Evolutionary conservation across 2,113 vertebrate genomes (phyloP), one percentile per base, ranked within the genome.

Genomic region (Vimba vimba): DNA sequence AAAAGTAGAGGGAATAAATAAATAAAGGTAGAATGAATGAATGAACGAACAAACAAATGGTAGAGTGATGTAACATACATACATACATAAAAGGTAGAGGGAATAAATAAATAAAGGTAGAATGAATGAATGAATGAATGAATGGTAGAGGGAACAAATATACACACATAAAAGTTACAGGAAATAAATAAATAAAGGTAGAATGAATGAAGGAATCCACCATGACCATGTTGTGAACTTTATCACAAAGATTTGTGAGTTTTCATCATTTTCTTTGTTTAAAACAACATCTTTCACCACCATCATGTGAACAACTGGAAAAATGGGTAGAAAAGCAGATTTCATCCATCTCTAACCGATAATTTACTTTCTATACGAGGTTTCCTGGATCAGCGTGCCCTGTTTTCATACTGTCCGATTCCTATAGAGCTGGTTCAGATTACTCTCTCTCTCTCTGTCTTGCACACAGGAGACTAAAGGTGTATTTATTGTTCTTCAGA

Each of bases 401-500:
- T 47, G 78, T 82, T 85, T 77, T 52, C 47, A 86, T 76, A 30
- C 52, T 59, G 60, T 50, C 30, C 3, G 2, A 74, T 21, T 68
- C 9, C 62, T 25, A 21, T 21, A 15, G 50, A 57, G 52, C 82
- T 88, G 84, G 30, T 83, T 87, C 60, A 78, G 13, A 87, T 87
- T 83, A 68, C 11, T 23, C 78, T 76, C 30, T 78, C 12, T 27
- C 11, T 77, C 33, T 79, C 13, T 17, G 19, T n/a, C 13, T 33
- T 43, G 9, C 27, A 68, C 30, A 60, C 33, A 27, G 3, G 8
- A 78, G 50, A 73, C 75, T 50, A 64, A 68, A 71, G 69, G 75
- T 80, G 25, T 81, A 84, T 88, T 85, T 84, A 80, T 69, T 83
- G 19, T 13, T 76, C 80, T 82, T 62, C 21, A 11, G 47, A 81